These are phyloP conservation scores for Ceramica pisi DNA, from an alignment of 2,888 invertebrate species.

Conservation along the genomic window DNA sequence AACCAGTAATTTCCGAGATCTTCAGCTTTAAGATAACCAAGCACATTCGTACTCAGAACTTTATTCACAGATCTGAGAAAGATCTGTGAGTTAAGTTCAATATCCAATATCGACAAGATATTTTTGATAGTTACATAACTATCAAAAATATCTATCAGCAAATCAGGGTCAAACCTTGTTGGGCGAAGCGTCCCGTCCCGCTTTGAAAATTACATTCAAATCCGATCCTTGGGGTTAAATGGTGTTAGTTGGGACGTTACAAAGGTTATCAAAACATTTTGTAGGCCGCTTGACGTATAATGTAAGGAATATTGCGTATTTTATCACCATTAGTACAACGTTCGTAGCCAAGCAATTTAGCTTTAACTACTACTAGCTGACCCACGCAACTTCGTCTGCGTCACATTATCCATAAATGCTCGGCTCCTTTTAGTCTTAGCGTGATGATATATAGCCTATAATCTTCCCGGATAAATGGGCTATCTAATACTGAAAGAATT, in stretches of 20 bases:
- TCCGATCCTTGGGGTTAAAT: conserved; percentile 34
- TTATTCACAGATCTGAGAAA: too few species aligned
- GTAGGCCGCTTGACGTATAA: conserved; percentile 2
- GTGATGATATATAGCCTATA: too few species aligned
- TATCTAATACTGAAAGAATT: too few species aligned
- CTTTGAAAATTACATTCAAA: conserved; percentile 38
- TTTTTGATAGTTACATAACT: background rate
- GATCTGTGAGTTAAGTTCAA: too few species aligned
- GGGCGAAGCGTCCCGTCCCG: conserved; percentile 11
- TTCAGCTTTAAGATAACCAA: background rate
- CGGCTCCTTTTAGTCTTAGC: too few species aligned
- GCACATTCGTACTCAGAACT: background rate
- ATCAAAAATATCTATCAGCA: too few species aligned
- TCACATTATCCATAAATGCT: too few species aligned
- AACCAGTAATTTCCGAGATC: too few species aligned
- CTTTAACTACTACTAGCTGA: too few species aligned
- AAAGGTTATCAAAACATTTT: conserved; percentile 39
- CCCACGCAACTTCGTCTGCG: too few species aligned
- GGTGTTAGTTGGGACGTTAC: conserved; percentile 27
- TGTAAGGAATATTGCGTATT: conserved; percentile 12
- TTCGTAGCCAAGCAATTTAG: too few species aligned
- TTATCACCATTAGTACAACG: background rate
- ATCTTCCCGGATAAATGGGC: too few species aligned
- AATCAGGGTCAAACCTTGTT: conserved; percentile 23
- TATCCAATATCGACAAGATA: background rate